A percentile compares a stretch with the other conserved stretches of the same genome.
Evolutionary conservation across 2,797 vertebrate genomes (phyloP).

Genomic region (Periophthalmus magnuspinnatus): DNA sequence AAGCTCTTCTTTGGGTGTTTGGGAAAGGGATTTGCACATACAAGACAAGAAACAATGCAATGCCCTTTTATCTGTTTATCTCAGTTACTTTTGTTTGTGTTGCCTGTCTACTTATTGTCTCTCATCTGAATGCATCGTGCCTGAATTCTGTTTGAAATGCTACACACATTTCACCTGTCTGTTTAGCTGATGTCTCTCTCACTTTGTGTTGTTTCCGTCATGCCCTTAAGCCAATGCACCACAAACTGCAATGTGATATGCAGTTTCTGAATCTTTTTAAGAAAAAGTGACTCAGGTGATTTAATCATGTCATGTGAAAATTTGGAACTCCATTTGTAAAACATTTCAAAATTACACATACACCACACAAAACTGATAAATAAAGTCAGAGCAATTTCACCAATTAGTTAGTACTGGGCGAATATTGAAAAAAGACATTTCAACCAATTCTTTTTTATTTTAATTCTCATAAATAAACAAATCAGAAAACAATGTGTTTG

Average conservation of each 20-base stretch:
- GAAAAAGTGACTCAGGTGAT: no score
- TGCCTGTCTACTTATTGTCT: constrained; percentile 33
- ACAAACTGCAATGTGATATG: no score
- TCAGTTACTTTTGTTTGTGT: constrained; percentile 32
- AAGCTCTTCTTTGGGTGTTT: constrained; percentile 27
- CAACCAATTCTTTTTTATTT: no score
- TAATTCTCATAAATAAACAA: no score
- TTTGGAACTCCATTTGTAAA: no score
- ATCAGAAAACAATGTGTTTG: no score
- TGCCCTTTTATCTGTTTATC: constrained; percentile 33
- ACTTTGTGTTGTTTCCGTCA: neutral
- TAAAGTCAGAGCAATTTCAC: no score
- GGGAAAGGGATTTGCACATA: constrained; percentile 29
- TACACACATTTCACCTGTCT: constrained; percentile 38
- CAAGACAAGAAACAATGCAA: constrained; percentile 26
- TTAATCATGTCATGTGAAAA: no score
- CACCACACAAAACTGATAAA: neutral
- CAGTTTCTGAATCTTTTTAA: no score
- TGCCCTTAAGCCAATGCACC: neutral
- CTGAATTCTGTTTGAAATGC: constrained; percentile 37
- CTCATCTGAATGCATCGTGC: constrained; percentile 43
- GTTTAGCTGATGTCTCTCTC: neutral
- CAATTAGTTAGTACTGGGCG: no score
- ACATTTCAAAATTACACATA: neutral
- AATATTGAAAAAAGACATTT: no score